Base-by-base conservation (phyloP, 2,888 invertebrate genomes). In the Luffia ferchaultella region DNA sequence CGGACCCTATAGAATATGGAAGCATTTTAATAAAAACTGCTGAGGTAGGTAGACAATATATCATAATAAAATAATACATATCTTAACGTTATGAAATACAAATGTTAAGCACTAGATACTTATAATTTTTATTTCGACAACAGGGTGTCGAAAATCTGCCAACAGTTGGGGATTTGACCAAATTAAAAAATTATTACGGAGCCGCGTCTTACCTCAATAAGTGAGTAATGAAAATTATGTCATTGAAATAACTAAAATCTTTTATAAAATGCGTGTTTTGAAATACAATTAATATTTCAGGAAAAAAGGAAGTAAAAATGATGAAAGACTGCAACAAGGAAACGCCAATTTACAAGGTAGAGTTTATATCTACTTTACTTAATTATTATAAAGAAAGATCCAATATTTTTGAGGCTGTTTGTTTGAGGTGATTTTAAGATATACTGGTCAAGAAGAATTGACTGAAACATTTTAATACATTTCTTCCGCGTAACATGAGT, bases 311-410 rank as follows among this genome's bases (percentile, higher is more conserved):
- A 64, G 65, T 20, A 70, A 65, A 51, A 76, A 62, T 41, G 74
- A 77, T 51, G 78, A 82, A 58, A 68, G 75, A 59, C 57, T 82
- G 30, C 74, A 79, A 52, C 72, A 68, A 52, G 82, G 82, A 57
- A 83, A 82, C 61, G 80, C 68, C 0, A 83, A 83, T 61, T 68
- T 83, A 46, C 79, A 82, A 72, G 76, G 78, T 78, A 66, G 52
- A 40, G 3, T 30, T 7, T 7, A 30, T 30, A n/a, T n/a, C n/a
- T n/a, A n/a, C n/a, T n/a, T n/a, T n/a, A n/a, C n/a, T n/a, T n/a
- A n/a, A n/a, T n/a, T n/a, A n/a, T n/a, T n/a, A n/a, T n/a, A n/a
- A n/a, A n/a, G n/a, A n/a, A n/a, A n/a, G n/a, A n/a, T n/a, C n/a
- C n/a, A n/a, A n/a, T n/a, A n/a, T n/a, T n/a, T n/a, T n/a, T n/a